A percentile compares a stretch with the other conserved stretches of the same genome.
phyloP scores from a whole-genome alignment of 2,888 invertebrate species.

The Phytoseiulus persimilis region DNA sequence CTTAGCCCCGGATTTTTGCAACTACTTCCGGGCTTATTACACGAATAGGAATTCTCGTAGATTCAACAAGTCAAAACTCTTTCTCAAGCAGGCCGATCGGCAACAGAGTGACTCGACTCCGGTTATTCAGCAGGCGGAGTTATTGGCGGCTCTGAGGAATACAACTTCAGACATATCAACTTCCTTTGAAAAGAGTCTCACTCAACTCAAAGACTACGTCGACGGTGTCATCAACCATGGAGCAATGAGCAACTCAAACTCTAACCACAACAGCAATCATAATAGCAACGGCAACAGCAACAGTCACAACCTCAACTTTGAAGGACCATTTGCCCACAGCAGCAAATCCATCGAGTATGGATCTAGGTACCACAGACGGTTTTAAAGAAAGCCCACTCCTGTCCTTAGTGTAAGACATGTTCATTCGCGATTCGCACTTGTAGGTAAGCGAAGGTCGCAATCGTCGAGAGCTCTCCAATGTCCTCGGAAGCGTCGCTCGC shows the following conservation, averaged over 20 bases:
- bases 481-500: no score
- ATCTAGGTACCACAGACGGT: slow-evolving; percentile 37
- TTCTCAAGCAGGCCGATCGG: slow-evolving; percentile 25
- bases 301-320: slow-evolving; percentile 28
- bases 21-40: background rate
- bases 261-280: background rate
- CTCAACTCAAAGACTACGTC: slow-evolving; percentile 26
- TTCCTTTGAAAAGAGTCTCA: slow-evolving; percentile 17
- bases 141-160: slow-evolving; percentile 27
- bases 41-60: background rate
- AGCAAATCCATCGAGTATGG: slow-evolving; percentile 37
- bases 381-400: slow-evolving; percentile 28
- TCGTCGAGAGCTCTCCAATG: background rate
- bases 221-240: slow-evolving; percentile 16
- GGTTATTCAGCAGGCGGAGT: slow-evolving; percentile 25
- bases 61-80: background rate
- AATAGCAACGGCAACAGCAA: background rate
- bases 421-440: background rate
- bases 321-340: slow-evolving; percentile 24
- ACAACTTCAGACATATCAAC: slow-evolving; percentile 13
- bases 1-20: background rate
- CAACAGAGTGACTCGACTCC: slow-evolving; percentile 29
- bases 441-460: background rate
- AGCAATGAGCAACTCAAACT: background rate
- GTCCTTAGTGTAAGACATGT: slow-evolving; percentile 26